phyloP scores from a whole-genome alignment of 1,140 invertebrate genomes.

The Pseudobourletiella spinata region DNA sequence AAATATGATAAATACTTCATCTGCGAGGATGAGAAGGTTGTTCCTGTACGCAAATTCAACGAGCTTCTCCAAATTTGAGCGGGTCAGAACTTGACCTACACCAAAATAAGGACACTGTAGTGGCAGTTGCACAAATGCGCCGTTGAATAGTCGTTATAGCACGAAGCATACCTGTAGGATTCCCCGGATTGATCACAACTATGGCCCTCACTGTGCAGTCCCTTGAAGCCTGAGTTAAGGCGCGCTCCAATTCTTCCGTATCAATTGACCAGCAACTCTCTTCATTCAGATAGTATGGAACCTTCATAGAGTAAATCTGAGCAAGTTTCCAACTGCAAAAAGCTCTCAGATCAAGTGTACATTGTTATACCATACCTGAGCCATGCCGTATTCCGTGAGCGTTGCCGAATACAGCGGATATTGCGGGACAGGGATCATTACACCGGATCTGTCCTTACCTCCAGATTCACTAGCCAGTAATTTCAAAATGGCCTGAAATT shows the following conservation, averaged over 20 bases:
- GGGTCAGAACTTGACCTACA: conserved; percentile 70
- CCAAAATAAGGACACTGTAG: too few species aligned
- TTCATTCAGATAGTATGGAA: conserved; percentile 91
- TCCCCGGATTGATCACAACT: conserved; percentile 97
- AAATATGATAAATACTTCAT: too few species aligned
- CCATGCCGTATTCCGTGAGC: conserved; percentile 77
- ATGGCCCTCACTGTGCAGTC: conserved; percentile 70
- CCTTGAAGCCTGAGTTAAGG: conserved; percentile 57
- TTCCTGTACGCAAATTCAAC: conserved; percentile 87
- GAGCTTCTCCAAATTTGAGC: conserved; percentile 81
- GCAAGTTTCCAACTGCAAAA: too few species aligned
- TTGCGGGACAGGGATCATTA: conserved; percentile 96
- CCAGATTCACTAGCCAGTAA: conserved; percentile 53
- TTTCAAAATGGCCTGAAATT: conserved; percentile 56
- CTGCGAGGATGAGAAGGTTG: conserved; percentile 80
- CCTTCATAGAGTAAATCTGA: too few species aligned
- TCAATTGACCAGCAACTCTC: conserved; percentile 76
- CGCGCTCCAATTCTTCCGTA: conserved; percentile 67
- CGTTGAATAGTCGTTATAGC: too few species aligned
- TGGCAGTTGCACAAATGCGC: too few species aligned
- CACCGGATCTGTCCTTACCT: conserved; percentile 56
- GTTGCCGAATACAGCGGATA: conserved; percentile 97
- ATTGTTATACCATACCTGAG: conserved; percentile 53
- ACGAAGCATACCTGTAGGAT: conserved; percentile 67
- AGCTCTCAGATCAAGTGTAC: too few species aligned